These are phyloP conservation scores for Apocrypta bakeri DNA, from an alignment of 1,140 invertebrate genomes.

Conservation along the genomic window DNA sequence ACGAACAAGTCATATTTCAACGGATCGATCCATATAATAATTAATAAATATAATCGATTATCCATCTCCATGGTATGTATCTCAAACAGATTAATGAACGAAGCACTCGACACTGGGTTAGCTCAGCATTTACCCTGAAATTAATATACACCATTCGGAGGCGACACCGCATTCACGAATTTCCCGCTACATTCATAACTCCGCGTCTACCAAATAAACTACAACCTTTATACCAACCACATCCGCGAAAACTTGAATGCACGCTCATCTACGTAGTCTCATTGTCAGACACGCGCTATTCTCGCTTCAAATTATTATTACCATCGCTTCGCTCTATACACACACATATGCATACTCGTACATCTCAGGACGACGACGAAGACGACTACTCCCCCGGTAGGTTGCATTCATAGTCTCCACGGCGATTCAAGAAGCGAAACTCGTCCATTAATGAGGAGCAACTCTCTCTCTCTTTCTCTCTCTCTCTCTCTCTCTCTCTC, in stretches of 20 bases:
- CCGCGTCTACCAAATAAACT: not conserved
- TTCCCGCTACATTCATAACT: slow-evolving; percentile 37
- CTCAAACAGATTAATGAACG: too few relatives aligned
- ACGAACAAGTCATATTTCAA: too few relatives aligned
- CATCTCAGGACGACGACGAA: not conserved
- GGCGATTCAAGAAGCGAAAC: slow-evolving; percentile 19
- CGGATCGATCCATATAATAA: too few relatives aligned
- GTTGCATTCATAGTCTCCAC: slow-evolving; percentile 67
- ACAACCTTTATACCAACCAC: not conserved
- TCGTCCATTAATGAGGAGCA: slow-evolving; percentile 68
- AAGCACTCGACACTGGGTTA: too few relatives aligned
- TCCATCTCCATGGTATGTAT: too few relatives aligned
- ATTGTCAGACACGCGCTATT: slow-evolving; percentile 61
- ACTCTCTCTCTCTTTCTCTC: not conserved
- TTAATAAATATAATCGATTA: too few relatives aligned
- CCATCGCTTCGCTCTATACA: not conserved
- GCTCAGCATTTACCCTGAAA: not conserved
- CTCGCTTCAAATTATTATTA: slow-evolving; percentile 60
- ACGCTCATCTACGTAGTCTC: slow-evolving; percentile 55
- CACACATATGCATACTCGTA: not conserved
- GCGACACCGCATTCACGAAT: slow-evolving; percentile 20
- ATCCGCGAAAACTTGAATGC: too few relatives aligned
- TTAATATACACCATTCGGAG: not conserved
- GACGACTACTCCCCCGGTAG: slow-evolving; percentile 11
- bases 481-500: not conserved